phyloP scores from a whole-genome alignment of 2,888 invertebrate genomes.

The Eilema depressum region DNA sequence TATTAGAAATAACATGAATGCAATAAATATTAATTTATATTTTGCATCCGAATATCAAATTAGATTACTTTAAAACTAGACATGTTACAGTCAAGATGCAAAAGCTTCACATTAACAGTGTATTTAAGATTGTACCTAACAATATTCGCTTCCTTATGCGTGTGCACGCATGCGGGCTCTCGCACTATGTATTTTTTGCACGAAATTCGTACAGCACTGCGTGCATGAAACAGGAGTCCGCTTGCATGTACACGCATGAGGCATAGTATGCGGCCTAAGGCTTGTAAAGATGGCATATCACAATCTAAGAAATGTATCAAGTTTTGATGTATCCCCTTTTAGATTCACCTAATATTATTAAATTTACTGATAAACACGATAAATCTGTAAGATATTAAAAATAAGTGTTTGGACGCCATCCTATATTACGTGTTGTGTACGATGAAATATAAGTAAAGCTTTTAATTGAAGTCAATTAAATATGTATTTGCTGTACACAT shows the following conservation, averaged over 20 bases:
- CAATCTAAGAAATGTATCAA: neutral
- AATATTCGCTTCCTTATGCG: no score
- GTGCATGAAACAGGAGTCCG: neutral
- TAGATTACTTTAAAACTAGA: neutral
- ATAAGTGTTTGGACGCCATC: neutral
- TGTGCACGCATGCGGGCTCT: no score
- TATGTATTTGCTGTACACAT: slow-evolving; percentile 22
- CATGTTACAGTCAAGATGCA: neutral
- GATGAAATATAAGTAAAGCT: neutral
- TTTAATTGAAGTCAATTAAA: slow-evolving; percentile 45
- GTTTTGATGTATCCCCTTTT: neutral
- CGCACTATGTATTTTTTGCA: no score
- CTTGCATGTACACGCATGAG: neutral
- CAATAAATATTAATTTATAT: no score
- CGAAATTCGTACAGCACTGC: neutral
- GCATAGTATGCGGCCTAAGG: neutral
- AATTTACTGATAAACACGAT: neutral
- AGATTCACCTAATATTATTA: neutral
- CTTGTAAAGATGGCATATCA: neutral
- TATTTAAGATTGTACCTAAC: no score
- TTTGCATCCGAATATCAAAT: neutral
- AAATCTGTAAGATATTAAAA: neutral
- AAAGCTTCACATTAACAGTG: no score
- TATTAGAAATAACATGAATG: neutral
- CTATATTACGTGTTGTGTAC: slow-evolving; percentile 1